phyloP scores from a whole-genome alignment of 2,113 vertebrate genomes.

The Rousettus leschenaultii region DNA sequence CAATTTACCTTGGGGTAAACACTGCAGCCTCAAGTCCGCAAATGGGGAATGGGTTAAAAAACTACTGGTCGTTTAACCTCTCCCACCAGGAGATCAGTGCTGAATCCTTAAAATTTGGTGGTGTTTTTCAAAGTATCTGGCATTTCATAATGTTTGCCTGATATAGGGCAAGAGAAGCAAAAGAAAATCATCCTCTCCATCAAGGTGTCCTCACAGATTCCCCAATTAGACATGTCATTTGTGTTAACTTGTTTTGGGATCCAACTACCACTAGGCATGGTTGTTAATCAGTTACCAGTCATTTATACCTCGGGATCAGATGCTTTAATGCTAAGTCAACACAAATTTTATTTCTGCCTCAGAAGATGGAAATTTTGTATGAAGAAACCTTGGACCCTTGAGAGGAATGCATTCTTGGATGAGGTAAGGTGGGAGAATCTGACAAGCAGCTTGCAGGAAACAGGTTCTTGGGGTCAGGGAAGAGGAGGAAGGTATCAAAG shows the following conservation, averaged over 20 bases:
- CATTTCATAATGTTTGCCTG: constrained; percentile 37
- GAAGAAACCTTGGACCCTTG: constrained; percentile 17
- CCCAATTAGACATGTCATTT: background rate
- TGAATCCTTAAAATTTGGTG: background rate
- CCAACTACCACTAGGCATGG: background rate
- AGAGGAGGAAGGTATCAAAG: background rate
- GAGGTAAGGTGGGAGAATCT: background rate
- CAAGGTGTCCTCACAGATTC: background rate
- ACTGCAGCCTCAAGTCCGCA: too few relatives aligned
- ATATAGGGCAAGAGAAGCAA: background rate
- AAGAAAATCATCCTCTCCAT: background rate
- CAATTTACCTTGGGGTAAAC: too few relatives aligned
- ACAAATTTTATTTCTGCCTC: constrained; percentile 18
- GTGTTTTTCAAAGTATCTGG: background rate
- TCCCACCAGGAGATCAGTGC: background rate
- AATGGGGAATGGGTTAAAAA: background rate
- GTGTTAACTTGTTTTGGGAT: background rate
- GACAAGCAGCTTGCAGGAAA: background rate
- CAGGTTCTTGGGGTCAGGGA: background rate
- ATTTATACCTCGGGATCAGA: constrained; percentile 32
- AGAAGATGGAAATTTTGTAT: constrained; percentile 35
- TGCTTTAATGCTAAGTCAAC: constrained; percentile 40
- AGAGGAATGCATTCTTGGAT: constrained; percentile 38
- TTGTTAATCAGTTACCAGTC: background rate
- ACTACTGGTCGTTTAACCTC: background rate